A percentile compares a stretch with the other conserved stretches of the same genome.
These are phyloP conservation scores for Camponotus floridanus DNA, from an alignment of 1,140 invertebrate species.

Conservation along the genomic window DNA sequence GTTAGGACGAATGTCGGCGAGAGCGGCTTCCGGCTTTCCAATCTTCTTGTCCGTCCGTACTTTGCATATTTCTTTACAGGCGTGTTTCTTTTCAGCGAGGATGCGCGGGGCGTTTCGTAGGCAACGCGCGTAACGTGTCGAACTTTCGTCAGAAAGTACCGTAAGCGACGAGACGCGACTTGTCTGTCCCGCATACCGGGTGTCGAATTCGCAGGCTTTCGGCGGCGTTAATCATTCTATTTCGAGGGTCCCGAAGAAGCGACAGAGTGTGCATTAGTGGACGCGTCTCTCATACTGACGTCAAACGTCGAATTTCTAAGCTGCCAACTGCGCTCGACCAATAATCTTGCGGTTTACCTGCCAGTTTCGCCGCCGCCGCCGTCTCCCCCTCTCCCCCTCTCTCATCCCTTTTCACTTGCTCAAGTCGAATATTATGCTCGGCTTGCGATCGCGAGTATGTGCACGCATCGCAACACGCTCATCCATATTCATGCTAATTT, in stretches of 20 bases:
- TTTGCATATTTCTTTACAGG: slow-evolving; percentile 31
- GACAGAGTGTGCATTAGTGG: slow-evolving; percentile 48
- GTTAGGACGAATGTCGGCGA: no score
- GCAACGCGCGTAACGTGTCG: not conserved
- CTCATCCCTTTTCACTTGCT: not conserved
- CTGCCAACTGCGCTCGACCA: slow-evolving; percentile 70
- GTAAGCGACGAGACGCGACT: slow-evolving; percentile 4
- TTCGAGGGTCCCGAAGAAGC: slow-evolving; percentile 62
- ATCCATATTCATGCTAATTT: slow-evolving; percentile 67
- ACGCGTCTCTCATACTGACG: slow-evolving; percentile 65
- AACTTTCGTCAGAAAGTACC: not conserved
- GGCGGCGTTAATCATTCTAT: slow-evolving; percentile 73
- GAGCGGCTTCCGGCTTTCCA: slow-evolving; percentile 40
- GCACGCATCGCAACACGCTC: slow-evolving; percentile 42
- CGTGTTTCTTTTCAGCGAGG: not conserved
- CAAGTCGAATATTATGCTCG: slow-evolving; percentile 56
- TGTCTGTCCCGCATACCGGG: slow-evolving; percentile 28
- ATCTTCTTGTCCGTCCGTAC: slow-evolving; percentile 6
- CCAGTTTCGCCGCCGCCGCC: not conserved
- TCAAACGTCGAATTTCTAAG: slow-evolving; percentile 74
- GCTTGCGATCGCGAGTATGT: slow-evolving; percentile 16
- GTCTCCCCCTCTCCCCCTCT: not conserved
- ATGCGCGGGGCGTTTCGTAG: not conserved
- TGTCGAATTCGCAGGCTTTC: slow-evolving; percentile 64
- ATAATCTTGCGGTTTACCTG: slow-evolving; percentile 67